A percentile compares a stretch with the other conserved stretches of the same genome.
These are phyloP conservation scores for Scolanthus callimorphus DNA, from an alignment of 92 coral and sea anemone species.

Conservation along the genomic window DNA sequence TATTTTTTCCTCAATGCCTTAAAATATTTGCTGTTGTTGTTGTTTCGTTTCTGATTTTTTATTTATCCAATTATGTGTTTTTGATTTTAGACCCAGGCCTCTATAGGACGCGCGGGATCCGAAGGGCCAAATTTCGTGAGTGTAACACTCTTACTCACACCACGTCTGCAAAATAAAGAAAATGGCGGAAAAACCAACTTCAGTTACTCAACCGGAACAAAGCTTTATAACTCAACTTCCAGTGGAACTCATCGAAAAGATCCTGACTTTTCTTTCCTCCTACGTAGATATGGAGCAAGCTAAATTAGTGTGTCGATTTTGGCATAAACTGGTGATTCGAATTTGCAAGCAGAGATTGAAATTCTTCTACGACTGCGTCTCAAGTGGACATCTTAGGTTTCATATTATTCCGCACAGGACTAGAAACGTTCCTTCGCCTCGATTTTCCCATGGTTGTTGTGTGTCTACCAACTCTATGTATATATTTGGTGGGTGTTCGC, in stretches of 20 bases:
- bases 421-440: constrained; percentile 63
- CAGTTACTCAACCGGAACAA: no score
- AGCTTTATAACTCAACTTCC: constrained; percentile 42
- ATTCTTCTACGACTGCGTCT: constrained; percentile 66
- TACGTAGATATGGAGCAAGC: constrained; percentile 75
- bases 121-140: no score
- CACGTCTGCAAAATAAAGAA: no score
- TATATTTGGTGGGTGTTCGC: constrained; percentile 91
- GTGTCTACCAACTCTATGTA: constrained; percentile 72
- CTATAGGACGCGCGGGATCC: no score
- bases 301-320: constrained; percentile 76
- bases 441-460: constrained; percentile 92
- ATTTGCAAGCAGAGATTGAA: constrained; percentile 62
- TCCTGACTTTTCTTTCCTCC: constrained; percentile 74
- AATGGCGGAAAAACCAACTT: no score
- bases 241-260: constrained; percentile 73
- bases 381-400: constrained; percentile 58
- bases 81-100: no score
- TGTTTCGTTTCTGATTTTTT: no score
- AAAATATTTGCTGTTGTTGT: no score
- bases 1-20: no score
- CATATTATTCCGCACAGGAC: constrained; percentile 46
- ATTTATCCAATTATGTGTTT: no score
- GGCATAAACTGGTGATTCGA: constrained; percentile 72
- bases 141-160: no score